Conservation (phyloP, 1,140 invertebrate species). For the Pseudoatta argentina region DNA sequence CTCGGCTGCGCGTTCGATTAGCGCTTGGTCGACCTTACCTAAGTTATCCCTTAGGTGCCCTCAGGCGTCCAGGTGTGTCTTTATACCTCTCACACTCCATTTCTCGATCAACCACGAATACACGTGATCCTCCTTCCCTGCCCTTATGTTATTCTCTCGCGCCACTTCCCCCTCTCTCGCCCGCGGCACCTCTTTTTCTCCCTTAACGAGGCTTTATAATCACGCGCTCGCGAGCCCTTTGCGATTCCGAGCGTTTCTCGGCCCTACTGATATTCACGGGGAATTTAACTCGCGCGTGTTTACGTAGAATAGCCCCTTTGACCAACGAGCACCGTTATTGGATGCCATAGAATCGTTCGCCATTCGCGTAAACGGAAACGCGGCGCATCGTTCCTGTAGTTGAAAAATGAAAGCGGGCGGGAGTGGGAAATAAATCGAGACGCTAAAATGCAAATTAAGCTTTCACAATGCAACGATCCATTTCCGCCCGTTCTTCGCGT, state of each 20-base stretch:
- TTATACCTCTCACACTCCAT: slow-evolving; percentile 72
- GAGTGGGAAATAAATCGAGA: slow-evolving; percentile 15
- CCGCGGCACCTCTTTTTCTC: no score
- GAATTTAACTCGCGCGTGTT: slow-evolving; percentile 43
- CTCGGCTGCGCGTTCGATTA: slow-evolving; percentile 65
- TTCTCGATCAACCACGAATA: slow-evolving; percentile 71
- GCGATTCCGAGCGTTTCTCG: slow-evolving; percentile 41
- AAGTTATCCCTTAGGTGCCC: slow-evolving; percentile 47
- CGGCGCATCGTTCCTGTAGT: background rate
- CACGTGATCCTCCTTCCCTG: background rate
- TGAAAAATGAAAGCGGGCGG: background rate
- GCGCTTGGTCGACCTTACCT: slow-evolving; percentile 74
- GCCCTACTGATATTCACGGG: slow-evolving; percentile 31
- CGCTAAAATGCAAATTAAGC: slow-evolving; percentile 38
- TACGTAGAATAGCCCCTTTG: background rate
- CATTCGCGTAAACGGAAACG: background rate
- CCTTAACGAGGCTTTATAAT: slow-evolving; percentile 36
- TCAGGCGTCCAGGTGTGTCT: slow-evolving; percentile 72
- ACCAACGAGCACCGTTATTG: slow-evolving; percentile 13
- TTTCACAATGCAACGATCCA: background rate
- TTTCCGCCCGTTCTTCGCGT: background rate
- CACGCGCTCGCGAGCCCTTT: slow-evolving; percentile 41
- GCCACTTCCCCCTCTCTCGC: background rate
- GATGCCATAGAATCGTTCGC: background rate
- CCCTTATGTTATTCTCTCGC: background rate